Percentiles rank a stretch among this genome's conserved stretches.
phyloP scores from a whole-genome alignment of 2,113 vertebrate genomes.

The Catharus fuscescens region DNA sequence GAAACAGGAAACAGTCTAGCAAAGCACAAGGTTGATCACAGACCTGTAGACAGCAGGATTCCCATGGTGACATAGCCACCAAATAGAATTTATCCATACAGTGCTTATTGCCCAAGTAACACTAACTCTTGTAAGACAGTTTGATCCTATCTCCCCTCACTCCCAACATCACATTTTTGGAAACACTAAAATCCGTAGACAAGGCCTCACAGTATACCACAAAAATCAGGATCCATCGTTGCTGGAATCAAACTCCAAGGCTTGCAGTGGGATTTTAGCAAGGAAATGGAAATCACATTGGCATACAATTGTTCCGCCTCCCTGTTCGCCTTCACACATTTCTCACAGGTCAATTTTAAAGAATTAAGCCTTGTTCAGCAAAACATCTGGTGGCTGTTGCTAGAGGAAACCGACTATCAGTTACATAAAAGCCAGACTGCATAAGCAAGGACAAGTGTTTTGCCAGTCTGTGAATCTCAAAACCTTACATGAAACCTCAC shows the following conservation, averaged over 20 bases:
- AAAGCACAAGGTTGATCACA: background rate
- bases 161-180: background rate
- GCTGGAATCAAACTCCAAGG: background rate
- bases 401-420: constrained; percentile 50
- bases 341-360: constrained; percentile 54
- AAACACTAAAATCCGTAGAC: background rate
- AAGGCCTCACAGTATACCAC: background rate
- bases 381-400: constrained; percentile 63
- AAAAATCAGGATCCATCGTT: background rate
- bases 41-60: background rate
- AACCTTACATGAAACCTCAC: background rate
- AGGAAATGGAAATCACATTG: constrained; percentile 17
- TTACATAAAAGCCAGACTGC: constrained; percentile 47
- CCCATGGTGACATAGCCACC: rapidly evolving
- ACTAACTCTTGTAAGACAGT: background rate
- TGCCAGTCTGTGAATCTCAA: background rate
- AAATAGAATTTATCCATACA: background rate
- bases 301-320: constrained; percentile 36
- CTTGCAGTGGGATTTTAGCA: background rate
- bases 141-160: background rate
- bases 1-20: background rate
- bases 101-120: background rate
- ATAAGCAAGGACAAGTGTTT: background rate
- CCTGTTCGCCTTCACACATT: constrained; percentile 51
- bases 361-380: constrained; percentile 58